Conservation (phyloP, 2,113 vertebrate species). For the Sceloporus undulatus region DNA sequence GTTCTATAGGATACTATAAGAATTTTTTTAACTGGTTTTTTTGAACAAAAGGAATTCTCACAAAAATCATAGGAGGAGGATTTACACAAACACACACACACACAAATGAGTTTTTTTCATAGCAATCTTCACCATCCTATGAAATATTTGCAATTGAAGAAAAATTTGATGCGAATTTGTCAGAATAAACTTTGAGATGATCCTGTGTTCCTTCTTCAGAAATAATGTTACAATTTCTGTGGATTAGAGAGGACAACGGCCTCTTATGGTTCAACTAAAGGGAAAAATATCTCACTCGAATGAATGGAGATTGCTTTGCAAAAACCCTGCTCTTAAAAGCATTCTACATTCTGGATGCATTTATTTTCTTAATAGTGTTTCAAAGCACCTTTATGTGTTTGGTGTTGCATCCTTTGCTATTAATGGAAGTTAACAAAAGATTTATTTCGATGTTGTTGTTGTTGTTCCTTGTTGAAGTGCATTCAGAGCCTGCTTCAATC, state of each 20-base stretch:
- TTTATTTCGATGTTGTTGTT: conserved; percentile 23
- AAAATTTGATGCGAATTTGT: neutral
- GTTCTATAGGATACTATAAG: too few species aligned
- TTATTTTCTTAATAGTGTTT: conserved; percentile 11
- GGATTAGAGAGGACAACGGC: neutral
- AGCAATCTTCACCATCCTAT: too few species aligned
- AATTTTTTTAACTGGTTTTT: too few species aligned
- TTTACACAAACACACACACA: too few species aligned
- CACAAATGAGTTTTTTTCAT: too few species aligned
- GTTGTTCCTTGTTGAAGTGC: conserved; percentile 35
- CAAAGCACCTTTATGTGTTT: neutral
- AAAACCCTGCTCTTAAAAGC: neutral
- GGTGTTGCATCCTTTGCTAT: conserved; percentile 46
- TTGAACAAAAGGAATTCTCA: too few species aligned
- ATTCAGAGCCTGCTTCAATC: conserved; percentile 58
- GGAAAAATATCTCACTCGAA: neutral
- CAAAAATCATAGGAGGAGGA: too few species aligned
- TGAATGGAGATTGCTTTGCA: neutral
- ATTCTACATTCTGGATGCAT: neutral
- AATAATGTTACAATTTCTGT: neutral
- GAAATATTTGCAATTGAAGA: neutral
- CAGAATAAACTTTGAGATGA: neutral
- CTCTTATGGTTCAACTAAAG: neutral
- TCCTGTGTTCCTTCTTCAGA: neutral
- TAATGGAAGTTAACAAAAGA: conserved; percentile 59